Percentiles rank a stretch among this genome's conserved stretches.
phyloP scores from a whole-genome alignment of 2,888 invertebrate species.

The Aradus depressus region DNA sequence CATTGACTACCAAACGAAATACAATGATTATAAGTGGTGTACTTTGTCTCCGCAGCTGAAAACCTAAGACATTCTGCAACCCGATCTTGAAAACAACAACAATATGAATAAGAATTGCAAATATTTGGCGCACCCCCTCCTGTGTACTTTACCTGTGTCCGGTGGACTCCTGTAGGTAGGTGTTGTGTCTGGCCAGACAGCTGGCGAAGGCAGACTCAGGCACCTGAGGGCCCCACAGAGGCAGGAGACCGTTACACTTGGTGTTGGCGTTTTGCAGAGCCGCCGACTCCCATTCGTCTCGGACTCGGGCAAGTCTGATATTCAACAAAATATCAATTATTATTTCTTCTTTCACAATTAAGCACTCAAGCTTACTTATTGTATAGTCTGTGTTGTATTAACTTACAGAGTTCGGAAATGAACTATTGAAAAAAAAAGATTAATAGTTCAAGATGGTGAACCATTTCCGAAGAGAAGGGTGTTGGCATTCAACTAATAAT shows the following conservation, averaged over 20 bases:
- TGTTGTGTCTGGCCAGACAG: constrained; percentile 83
- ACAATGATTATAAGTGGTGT: too few relatives aligned
- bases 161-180: constrained; percentile 54
- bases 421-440: not conserved
- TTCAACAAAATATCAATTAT: too few relatives aligned
- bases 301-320: constrained; percentile 47
- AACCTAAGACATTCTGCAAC: too few relatives aligned
- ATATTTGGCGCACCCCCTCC: too few relatives aligned
- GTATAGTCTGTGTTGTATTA: too few relatives aligned
- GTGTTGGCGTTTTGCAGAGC: constrained; percentile 97
- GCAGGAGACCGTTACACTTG: constrained; percentile 89
- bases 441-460: not conserved
- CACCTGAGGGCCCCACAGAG: constrained; percentile 92
- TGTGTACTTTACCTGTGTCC: constrained; percentile 36
- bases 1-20: too few relatives aligned
- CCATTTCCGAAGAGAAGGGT: not conserved
- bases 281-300: constrained; percentile 98
- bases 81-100: too few relatives aligned
- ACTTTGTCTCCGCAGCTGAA: too few relatives aligned
- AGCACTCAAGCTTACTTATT: too few relatives aligned
- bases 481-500: not conserved
- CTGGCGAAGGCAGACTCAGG: constrained; percentile 87
- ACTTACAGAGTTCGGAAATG: too few relatives aligned
- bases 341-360: too few relatives aligned
- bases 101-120: too few relatives aligned